phyloP scores from a whole-genome alignment of 2,797 vertebrate genomes.

The Pyrrhura leucotis region DNA sequence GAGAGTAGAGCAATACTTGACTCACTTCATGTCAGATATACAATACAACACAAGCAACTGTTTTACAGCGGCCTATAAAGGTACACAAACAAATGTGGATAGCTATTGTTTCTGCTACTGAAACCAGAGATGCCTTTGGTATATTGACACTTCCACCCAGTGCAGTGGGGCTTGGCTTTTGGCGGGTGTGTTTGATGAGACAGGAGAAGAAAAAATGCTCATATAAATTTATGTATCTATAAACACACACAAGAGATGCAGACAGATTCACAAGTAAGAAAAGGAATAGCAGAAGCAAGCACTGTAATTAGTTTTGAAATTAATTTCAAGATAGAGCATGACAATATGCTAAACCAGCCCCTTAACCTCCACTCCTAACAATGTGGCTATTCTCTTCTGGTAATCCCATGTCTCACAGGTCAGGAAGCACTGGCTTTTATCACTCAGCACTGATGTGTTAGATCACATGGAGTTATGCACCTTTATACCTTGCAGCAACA shows the following conservation, averaged over 20 bases:
- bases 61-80: neutral
- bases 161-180: conserved; percentile 14
- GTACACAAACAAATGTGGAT: conserved; percentile 30
- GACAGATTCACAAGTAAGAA: neutral
- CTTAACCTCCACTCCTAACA: neutral
- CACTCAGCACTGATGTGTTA: neutral
- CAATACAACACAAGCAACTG: neutral
- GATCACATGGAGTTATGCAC: fast-evolving
- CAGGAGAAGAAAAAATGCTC: neutral
- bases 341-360: neutral
- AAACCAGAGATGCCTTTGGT: conserved; percentile 41
- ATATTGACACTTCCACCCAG: conserved; percentile 42
- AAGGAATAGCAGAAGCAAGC: neutral
- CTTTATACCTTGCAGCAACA: neutral
- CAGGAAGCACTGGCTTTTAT: neutral
- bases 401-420: neutral
- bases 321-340: neutral
- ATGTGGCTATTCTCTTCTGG: neutral
- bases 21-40: neutral
- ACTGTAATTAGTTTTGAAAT: neutral
- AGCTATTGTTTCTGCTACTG: conserved; percentile 63
- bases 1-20: neutral
- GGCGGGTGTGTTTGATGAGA: neutral
- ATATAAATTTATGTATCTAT: neutral
- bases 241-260: neutral